Evolutionary conservation across 2,113 vertebrate genomes (phyloP).

Genomic region (Gobius niger): DNA sequence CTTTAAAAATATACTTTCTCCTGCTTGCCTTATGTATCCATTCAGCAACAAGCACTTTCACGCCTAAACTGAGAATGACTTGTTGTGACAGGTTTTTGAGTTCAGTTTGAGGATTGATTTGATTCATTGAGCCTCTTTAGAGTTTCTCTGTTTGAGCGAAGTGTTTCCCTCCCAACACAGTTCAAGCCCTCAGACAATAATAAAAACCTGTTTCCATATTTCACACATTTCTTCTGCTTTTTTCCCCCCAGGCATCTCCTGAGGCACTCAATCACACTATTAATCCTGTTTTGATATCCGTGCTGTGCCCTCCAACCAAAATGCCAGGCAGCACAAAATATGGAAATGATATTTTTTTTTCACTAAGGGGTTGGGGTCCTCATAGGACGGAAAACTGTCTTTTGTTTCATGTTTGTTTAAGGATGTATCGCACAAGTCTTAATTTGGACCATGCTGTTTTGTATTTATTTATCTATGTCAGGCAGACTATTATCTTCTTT

Average conservation of each 20-base stretch:
- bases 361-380: slow-evolving; percentile 51
- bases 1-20: no score
- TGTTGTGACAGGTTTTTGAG: no score
- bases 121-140: slow-evolving; percentile 9
- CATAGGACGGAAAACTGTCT: slow-evolving; percentile 64
- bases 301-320: slow-evolving; percentile 47
- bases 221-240: slow-evolving; percentile 36
- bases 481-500: background rate
- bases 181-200: slow-evolving; percentile 33
- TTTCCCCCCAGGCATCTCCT: slow-evolving; percentile 22
- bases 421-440: no score
- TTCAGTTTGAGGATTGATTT: background rate
- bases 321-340: slow-evolving; percentile 45
- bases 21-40: background rate
- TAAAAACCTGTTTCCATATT: slow-evolving; percentile 51
- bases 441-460: no score
- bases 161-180: slow-evolving; percentile 10
- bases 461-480: background rate
- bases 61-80: background rate
- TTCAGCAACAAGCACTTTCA: slow-evolving; percentile 8
- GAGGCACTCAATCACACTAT: slow-evolving; percentile 51
- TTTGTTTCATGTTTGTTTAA: slow-evolving; percentile 41
- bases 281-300: slow-evolving; percentile 50
- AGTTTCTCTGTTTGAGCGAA: slow-evolving; percentile 17
- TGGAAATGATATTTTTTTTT: slow-evolving; percentile 60